These are phyloP conservation scores for Bufotes viridis DNA, from an alignment of 2,797 vertebrate species.

Conservation along the genomic window DNA sequence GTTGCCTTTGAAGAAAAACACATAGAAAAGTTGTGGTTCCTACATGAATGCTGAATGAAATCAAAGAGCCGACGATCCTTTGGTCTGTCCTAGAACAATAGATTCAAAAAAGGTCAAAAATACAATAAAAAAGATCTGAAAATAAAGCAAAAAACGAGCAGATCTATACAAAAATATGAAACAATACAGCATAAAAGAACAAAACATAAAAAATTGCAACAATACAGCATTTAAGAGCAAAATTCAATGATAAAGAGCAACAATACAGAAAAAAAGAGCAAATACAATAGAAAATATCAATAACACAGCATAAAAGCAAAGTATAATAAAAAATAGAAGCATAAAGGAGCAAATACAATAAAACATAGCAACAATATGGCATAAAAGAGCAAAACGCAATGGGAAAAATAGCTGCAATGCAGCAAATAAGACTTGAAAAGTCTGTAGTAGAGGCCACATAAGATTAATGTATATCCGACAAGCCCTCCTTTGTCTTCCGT, in stretches of 20 bases:
- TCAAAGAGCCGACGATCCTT: neutral
- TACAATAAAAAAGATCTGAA: neutral
- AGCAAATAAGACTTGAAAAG: neutral
- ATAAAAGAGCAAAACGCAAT: too few species aligned
- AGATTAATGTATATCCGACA: neutral
- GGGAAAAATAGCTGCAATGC: neutral
- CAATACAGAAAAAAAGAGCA: neutral
- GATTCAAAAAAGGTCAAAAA: neutral
- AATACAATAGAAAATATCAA: neutral
- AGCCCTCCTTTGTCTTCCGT: slow-evolving; percentile 3
- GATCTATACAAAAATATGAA: too few species aligned
- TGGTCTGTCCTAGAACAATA: neutral
- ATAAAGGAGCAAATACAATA: too few species aligned
- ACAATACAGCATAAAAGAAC: too few species aligned
- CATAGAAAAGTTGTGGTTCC: neutral
- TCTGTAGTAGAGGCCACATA: neutral
- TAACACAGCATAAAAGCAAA: neutral
- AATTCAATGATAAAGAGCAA: neutral
- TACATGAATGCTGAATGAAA: neutral
- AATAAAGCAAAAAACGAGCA: neutral
- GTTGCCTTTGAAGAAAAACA: slow-evolving; percentile 2
- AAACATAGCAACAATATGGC: too few species aligned
- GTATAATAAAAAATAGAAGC: neutral
- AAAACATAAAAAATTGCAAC: too few species aligned
- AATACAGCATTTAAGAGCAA: too few species aligned